Evolutionary conservation across 2,113 vertebrate species (phyloP), one percentile per base, ranked within the genome.

Genomic region (Aix galericulata): DNA sequence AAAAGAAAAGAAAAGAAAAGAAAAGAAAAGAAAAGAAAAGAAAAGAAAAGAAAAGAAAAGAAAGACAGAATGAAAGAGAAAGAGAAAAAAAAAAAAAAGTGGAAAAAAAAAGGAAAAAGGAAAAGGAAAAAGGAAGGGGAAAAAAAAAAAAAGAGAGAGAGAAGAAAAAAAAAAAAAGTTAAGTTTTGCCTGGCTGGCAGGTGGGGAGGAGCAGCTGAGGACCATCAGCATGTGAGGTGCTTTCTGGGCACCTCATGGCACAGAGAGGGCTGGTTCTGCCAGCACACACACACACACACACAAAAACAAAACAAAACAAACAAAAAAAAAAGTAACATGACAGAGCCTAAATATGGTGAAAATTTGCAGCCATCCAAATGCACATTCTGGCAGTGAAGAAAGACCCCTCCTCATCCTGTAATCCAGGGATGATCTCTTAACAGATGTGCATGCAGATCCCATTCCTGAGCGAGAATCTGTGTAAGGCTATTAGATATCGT

Each of bases 301-400:
- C 11, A 40, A 11, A 40, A 11, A 40, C 4, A 40, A 11, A 40
- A 11, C 23, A 59, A 59, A 34, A 34, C 25, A 25, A 44, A 44
- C 17, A 44, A 44, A 44, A 17, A 17, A 44, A 44, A 36, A 74
- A 42, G 59, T 32, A 50, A 22, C 2, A 2, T 16, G 34, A 18
- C 18, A 66, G 22, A 38, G 29, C 36, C 32, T 34, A 79, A 20
- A 22, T 40, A 75, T 18, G 31, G 40, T 12, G 38, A 10, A 62
- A n/a, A 7, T 69, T 18, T 27, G 9, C 25, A 56, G 46, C 48
- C 1, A 74, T 17, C 18, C 40, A 66, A 58, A 5, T 0, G 0
- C 40, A 68, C 17, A 38, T 53, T 25, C 26, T 3, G 25, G 21
- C 27, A 29, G 56, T 32, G 42, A 55, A 72, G 22, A 75, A 71